A percentile compares a stretch with the other conserved stretches of the same genome.
Evolutionary conservation across 2,797 vertebrate species (phyloP).

Genomic region (Acanthornis magna): DNA sequence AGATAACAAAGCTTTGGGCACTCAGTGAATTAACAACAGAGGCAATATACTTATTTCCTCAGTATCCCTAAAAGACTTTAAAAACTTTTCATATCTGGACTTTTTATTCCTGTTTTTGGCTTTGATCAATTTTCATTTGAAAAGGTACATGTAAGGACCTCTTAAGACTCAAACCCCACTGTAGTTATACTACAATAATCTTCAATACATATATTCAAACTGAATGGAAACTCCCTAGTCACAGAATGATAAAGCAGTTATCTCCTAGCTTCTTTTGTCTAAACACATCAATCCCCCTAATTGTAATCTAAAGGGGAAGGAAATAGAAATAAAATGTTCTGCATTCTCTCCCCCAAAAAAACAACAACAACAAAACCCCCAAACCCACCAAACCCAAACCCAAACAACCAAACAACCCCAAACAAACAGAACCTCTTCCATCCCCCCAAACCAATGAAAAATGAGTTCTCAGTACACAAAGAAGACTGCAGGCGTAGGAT

Average conservation of each 20-base stretch:
- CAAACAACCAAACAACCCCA: background rate
- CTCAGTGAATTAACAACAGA: background rate
- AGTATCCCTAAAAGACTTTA: background rate
- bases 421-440: background rate
- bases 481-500: background rate
- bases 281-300: background rate
- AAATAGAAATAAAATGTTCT: slow-evolving; percentile 32
- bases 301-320: background rate
- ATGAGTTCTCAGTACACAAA: background rate
- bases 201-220: slow-evolving; percentile 13
- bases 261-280: background rate
- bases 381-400: background rate
- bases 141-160: slow-evolving; percentile 28
- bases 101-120: slow-evolving; percentile 9
- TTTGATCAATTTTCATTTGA: slow-evolving; percentile 25
- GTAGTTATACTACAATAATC: slow-evolving; percentile 27
- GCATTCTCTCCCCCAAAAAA: background rate
- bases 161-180: background rate
- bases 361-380: accelerated
- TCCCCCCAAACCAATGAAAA: accelerated
- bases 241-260: background rate
- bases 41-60: background rate
- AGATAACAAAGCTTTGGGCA: background rate
- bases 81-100: background rate
- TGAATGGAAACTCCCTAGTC: background rate